Base-by-base conservation (phyloP, 2,888 invertebrate species). In the Anodontia alba region DNA sequence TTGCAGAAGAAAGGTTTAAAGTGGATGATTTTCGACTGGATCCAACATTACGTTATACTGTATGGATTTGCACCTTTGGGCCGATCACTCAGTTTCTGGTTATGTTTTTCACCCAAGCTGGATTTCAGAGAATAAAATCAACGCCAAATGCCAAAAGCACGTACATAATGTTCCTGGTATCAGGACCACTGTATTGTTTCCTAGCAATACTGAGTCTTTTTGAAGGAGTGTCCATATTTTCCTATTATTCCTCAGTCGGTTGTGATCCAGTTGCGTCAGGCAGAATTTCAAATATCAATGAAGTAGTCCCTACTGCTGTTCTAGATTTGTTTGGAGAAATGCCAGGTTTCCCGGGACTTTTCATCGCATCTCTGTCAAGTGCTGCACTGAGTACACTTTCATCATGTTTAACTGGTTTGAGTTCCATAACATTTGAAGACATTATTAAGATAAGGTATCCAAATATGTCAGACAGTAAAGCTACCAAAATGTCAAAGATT, bases 311-410 rank as follows among this genome's bases (percentile, higher is more conserved):
- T 5, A 42, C 73, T 31, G 73, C 76, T 12, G 72, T 84, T 0
- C 7, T 76, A 3, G 76, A 84, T 20, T 36, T 84, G 15, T 84
- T 84, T 49, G 29, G 70, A 0, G 29, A 67, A 8, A 46, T 73
- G 29, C 84, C 80, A 0, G 80, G 84, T 3, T 42, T 84, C 7
- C 70, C 80, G 0, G 84, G 84, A 0, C 46, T 84, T 12, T 84
- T 84, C 46, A 51, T 84, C 8, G 76, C 84, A 0, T 54, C 81
- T 0, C 68, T 84, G 15, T 79, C 79, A 12, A 76, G 84, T 66
- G 84, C 84, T n/a, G 76, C 81, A 0, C 68, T 84, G 23, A 84
- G 84, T 38, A 83, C 83, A 1, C 26, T 83, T 5, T 83, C 83
- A 8, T 76, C 76, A 8, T 70, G 76, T 20, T 29, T 83, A 15